Conservation (phyloP, 1,140 invertebrate species). For the Aphelinus atriplicis region DNA sequence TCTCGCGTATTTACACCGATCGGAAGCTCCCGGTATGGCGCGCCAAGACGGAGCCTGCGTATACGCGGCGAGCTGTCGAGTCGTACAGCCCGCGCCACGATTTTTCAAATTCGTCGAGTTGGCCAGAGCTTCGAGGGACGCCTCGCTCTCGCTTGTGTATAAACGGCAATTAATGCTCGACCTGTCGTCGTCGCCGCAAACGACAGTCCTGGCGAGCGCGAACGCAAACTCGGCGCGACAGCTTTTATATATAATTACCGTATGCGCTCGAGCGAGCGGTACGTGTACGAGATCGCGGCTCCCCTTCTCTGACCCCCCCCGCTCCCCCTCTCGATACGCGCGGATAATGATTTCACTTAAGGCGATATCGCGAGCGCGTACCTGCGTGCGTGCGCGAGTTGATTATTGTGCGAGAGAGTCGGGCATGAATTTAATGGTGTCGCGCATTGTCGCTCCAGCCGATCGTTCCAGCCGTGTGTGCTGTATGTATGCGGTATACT, state of each 20-base stretch:
- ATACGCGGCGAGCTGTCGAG: not conserved
- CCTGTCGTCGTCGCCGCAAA: not conserved
- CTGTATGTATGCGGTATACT: conserved; percentile 8
- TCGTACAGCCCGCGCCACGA: no score
- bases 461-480: not conserved
- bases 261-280: not conserved
- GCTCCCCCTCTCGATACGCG: not conserved
- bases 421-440: conserved; percentile 8
- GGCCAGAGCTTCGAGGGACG: not conserved
- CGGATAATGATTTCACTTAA: conserved; percentile 23
- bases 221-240: not conserved
- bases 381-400: not conserved
- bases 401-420: not conserved
- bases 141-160: not conserved
- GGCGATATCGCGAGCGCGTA: not conserved
- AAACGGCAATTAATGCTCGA: not conserved
- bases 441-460: conserved; percentile 24
- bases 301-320: not conserved
- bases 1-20: conserved; percentile 17
- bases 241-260: not conserved
- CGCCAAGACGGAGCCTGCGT: not conserved
- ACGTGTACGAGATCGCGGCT: not conserved
- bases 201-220: not conserved
- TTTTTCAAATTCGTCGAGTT: no score
- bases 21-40: conserved; percentile 18